Conservation (phyloP, 1,140 invertebrate genomes). For the Drosophila baimaii region DNA sequence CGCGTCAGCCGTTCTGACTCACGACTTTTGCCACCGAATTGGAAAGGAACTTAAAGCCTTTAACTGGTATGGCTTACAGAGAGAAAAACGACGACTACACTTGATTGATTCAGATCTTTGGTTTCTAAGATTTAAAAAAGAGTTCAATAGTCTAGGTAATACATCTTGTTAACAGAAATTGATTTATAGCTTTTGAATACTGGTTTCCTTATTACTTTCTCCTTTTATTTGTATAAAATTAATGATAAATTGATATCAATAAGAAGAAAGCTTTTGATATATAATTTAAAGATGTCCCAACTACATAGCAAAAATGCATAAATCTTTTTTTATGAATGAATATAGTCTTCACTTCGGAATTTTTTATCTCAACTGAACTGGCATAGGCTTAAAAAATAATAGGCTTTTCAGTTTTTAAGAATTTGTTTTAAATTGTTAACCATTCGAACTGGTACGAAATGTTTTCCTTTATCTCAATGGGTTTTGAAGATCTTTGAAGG, state of each 20-base stretch:
- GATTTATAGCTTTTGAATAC: background rate
- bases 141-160: background rate
- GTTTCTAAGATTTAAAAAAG: background rate
- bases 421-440: no score
- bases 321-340: no score
- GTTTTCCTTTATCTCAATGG: background rate
- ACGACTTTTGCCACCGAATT: conserved; percentile 23
- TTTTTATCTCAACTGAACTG: no score
- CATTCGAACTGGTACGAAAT: no score
- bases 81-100: background rate
- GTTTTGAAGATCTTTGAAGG: background rate
- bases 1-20: conserved; percentile 50
- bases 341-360: no score
- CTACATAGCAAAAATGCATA: no score
- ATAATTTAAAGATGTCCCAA: background rate
- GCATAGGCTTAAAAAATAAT: no score
- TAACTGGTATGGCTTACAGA: background rate
- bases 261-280: background rate
- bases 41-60: conserved; percentile 1
- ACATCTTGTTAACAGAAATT: background rate
- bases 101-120: background rate
- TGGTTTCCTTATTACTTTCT: background rate
- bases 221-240: background rate
- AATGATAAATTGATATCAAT: no score
- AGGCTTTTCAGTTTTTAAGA: no score